These are phyloP conservation scores for Neria commutata DNA, from an alignment of 2,888 invertebrate species.

Conservation along the genomic window DNA sequence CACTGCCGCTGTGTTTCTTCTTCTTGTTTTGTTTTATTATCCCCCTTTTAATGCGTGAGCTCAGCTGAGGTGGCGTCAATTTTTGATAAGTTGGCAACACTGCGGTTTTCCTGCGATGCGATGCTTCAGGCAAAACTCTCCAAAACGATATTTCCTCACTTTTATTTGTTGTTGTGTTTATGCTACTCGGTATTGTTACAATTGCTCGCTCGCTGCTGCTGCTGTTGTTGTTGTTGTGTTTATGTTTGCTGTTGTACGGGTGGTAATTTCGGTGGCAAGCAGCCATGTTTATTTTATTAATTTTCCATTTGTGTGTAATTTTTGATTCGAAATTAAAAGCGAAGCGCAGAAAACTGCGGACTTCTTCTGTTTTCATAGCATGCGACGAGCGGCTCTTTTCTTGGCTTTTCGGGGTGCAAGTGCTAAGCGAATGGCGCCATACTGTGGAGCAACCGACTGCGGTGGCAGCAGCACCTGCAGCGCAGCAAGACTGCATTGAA, in stretches of 20 bases:
- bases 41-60: too few species aligned
- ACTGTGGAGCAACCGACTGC: conserved; percentile 23
- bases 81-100: too few species aligned
- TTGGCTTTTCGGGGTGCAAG: neutral
- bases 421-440: conserved; percentile 41
- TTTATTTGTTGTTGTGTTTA: neutral
- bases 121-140: too few species aligned
- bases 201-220: neutral
- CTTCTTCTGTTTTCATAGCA: neutral
- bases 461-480: too few species aligned
- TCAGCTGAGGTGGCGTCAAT: too few species aligned
- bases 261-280: too few species aligned
- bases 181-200: too few species aligned
- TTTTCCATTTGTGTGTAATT: neutral
- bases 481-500: conserved; percentile 3
- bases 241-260: neutral
- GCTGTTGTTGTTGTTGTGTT: neutral
- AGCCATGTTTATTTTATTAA: neutral
- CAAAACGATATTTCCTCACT: too few species aligned
- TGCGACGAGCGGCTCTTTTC: too few species aligned
- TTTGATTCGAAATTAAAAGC: neutral
- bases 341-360: neutral
- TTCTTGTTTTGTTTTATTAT: too few species aligned
- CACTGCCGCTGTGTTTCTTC: too few species aligned
- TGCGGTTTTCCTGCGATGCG: too few species aligned